These are phyloP conservation scores for Homarus americanus DNA, from an alignment of 1,140 invertebrate genomes.

Conservation along the genomic window DNA sequence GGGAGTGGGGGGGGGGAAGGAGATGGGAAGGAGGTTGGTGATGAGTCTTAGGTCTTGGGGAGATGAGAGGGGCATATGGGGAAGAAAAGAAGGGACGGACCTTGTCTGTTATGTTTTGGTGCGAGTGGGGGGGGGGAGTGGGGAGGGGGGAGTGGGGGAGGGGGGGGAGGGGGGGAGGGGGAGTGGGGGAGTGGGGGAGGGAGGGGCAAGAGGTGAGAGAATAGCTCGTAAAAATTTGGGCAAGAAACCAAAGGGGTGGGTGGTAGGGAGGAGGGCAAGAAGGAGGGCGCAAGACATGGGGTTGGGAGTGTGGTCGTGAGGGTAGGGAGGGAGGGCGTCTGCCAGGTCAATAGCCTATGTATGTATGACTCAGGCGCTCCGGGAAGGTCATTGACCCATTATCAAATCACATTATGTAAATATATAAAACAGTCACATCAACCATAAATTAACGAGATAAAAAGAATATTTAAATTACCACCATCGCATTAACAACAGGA, in stretches of 20 bases:
- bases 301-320: neutral
- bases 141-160: neutral
- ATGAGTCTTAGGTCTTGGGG: no score
- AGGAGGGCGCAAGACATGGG: neutral
- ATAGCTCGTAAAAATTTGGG: neutral
- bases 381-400: conserved; percentile 28
- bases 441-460: neutral
- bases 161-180: neutral
- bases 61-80: no score
- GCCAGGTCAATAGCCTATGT: conserved; percentile 39
- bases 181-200: neutral
- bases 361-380: conserved; percentile 26
- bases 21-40: neutral
- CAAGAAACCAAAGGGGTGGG: neutral
- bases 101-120: neutral
- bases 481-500: neutral
- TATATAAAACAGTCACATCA: neutral
- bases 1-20: neutral
- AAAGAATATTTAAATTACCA: neutral
- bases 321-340: neutral
- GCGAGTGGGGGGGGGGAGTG: neutral
- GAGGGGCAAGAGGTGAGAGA: neutral
- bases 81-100: neutral
- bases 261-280: neutral
- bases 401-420: neutral